A percentile compares a stretch with the other conserved stretches of the same genome.
Evolutionary conservation across 1,140 invertebrate species (phyloP).

Genomic region (Drosophila serrata): DNA sequence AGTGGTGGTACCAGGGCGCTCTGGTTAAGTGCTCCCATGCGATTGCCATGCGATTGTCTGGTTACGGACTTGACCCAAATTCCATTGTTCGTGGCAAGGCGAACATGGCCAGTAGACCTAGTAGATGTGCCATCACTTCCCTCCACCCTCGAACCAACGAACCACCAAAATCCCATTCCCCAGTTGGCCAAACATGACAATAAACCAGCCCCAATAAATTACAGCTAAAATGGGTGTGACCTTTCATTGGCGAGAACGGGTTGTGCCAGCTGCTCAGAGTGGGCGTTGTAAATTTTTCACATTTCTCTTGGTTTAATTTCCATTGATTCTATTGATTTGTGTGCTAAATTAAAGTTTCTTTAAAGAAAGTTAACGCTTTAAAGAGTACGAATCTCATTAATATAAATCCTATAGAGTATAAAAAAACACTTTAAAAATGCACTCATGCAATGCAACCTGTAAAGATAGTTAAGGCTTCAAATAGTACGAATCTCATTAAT

Average conservation of each 20-base stretch:
- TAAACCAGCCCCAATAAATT: conserved; percentile 49
- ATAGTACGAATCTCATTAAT: too few relatives aligned
- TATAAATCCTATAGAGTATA: too few relatives aligned
- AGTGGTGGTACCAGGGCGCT: background rate
- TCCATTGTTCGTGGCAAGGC: conserved; percentile 23
- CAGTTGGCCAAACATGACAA: conserved; percentile 49
- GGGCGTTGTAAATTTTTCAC: conserved; percentile 16
- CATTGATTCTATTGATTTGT: conserved; percentile 2
- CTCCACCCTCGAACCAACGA: background rate
- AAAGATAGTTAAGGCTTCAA: background rate
- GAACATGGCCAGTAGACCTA: conserved; percentile 24
- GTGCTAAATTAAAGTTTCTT: background rate
- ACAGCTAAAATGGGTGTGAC: conserved; percentile 32
- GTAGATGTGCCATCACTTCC: conserved; percentile 19
- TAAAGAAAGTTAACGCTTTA: background rate
- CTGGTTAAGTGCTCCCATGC: conserved; percentile 47
- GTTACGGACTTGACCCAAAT: conserved; percentile 70
- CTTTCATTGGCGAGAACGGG: conserved; percentile 24
- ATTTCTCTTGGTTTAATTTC: background rate
- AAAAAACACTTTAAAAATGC: too few relatives aligned
- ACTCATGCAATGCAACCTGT: too few relatives aligned
- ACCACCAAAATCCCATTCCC: conserved; percentile 1
- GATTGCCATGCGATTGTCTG: conserved; percentile 48
- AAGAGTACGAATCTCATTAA: too few relatives aligned
- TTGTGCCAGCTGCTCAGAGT: background rate